A percentile compares a stretch with the other conserved stretches of the same genome.
phyloP scores from a whole-genome alignment of 2,113 vertebrate genomes.

The Garra rufa region DNA sequence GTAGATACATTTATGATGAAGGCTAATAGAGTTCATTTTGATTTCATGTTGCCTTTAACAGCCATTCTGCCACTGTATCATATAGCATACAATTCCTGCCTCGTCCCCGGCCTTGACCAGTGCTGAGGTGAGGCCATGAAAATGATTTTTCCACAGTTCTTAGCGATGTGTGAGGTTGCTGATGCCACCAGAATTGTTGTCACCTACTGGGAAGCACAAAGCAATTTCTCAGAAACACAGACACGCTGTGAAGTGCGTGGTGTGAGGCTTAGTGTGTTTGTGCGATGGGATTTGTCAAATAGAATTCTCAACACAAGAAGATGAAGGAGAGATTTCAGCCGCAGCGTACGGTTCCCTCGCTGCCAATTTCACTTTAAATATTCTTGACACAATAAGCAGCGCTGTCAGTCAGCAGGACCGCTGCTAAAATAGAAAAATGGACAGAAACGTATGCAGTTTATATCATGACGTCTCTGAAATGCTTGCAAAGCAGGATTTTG shows the following conservation, averaged over 20 bases:
- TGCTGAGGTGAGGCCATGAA: slow-evolving; percentile 3
- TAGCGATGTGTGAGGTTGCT: slow-evolving; percentile 13
- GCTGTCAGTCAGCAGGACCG: slow-evolving; percentile 32
- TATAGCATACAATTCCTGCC: neutral
- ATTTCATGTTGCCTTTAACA: neutral
- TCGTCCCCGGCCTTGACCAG: neutral
- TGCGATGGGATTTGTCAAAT: slow-evolving; percentile 39
- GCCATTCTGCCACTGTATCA: neutral
- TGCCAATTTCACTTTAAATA: slow-evolving; percentile 32
- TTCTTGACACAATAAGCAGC: slow-evolving; percentile 41
- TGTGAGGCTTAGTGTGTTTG: slow-evolving; percentile 35
- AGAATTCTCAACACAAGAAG: slow-evolving; percentile 30
- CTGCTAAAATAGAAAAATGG: slow-evolving; percentile 2
- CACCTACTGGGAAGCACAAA: slow-evolving; percentile 46
- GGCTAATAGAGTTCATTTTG: slow-evolving; percentile 12
- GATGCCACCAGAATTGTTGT: slow-evolving; percentile 24
- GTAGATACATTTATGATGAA: neutral
- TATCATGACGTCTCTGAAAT: neutral
- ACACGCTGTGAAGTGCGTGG: slow-evolving; percentile 23
- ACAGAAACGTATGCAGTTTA: neutral
- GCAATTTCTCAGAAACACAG: slow-evolving; percentile 46
- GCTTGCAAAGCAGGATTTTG: neutral
- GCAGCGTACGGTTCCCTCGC: slow-evolving; percentile 14
- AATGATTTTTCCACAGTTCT: slow-evolving; percentile 22
- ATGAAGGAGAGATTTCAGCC: slow-evolving; percentile 36